Percentiles rank a stretch among this genome's conserved stretches.
Evolutionary conservation across 2,888 invertebrate genomes (phyloP).

Genomic region (Hoplodrina ambigua): DNA sequence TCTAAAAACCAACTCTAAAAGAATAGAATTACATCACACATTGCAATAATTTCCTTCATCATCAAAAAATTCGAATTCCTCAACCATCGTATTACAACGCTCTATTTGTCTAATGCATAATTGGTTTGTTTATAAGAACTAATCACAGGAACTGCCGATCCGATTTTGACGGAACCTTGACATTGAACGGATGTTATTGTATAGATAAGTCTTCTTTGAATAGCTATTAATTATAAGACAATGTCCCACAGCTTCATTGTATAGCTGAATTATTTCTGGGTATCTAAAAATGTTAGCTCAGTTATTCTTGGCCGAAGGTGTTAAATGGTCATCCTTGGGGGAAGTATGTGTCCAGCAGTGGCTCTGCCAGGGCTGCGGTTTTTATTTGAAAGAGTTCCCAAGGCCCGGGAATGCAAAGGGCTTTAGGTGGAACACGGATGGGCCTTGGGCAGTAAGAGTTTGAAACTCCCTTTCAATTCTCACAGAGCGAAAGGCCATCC

Average conservation of each 20-base stretch:
- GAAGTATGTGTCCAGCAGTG: too few species aligned
- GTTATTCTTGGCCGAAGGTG: too few species aligned
- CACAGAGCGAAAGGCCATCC: too few species aligned
- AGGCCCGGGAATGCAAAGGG: too few species aligned
- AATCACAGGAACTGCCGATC: conserved; percentile 44
- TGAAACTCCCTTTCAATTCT: too few species aligned
- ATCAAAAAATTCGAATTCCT: conserved; percentile 33
- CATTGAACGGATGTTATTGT: conserved; percentile 53
- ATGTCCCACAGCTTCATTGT: not conserved
- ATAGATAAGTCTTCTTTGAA: conserved; percentile 29
- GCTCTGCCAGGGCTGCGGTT: too few species aligned
- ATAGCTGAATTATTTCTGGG: not conserved
- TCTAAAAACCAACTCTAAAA: not conserved
- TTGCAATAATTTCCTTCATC: not conserved
- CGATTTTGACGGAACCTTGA: conserved; percentile 49
- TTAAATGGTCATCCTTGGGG: too few species aligned
- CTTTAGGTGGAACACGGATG: too few species aligned
- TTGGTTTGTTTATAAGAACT: conserved; percentile 45
- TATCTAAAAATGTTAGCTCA: not conserved
- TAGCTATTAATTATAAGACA: conserved; percentile 19
- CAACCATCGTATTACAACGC: conserved; percentile 33
- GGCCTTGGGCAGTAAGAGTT: too few species aligned
- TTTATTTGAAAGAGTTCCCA: too few species aligned
- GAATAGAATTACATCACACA: not conserved
- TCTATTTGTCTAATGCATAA: conserved; percentile 20